phyloP scores from a whole-genome alignment of 2,797 vertebrate genomes.

The Pelodytes ibericus region DNA sequence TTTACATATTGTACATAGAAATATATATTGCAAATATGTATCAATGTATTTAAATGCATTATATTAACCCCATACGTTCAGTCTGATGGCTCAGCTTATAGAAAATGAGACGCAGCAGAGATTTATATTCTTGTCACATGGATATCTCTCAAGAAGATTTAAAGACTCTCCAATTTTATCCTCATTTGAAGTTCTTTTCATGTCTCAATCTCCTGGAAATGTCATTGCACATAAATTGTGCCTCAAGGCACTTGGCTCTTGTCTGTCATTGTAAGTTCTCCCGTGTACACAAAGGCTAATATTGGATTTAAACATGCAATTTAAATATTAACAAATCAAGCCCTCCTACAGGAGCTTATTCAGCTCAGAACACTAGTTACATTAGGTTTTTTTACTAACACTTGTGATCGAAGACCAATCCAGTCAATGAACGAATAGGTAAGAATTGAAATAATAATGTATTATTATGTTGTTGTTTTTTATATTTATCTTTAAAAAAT shows the following conservation, averaged over 20 bases:
- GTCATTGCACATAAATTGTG: constrained; percentile 48
- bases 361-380: too few species aligned
- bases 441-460: too few species aligned
- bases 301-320: constrained; percentile 35
- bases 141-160: constrained; percentile 34
- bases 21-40: too few species aligned
- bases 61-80: too few species aligned
- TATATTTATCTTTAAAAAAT: too few species aligned
- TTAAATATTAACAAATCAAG: constrained; percentile 32
- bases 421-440: too few species aligned
- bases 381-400: too few species aligned
- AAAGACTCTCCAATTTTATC: constrained; percentile 33
- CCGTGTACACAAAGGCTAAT: constrained; percentile 38
- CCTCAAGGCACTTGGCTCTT: constrained; percentile 12
- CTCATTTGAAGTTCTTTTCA: constrained; percentile 50
- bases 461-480: too few species aligned
- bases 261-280: constrained; percentile 31
- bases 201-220: constrained; percentile 44
- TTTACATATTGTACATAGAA: too few species aligned
- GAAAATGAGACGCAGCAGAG: not conserved
- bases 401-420: too few species aligned
- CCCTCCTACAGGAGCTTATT: not conserved
- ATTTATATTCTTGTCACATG: constrained; percentile 24
- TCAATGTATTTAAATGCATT: too few species aligned
- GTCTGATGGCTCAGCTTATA: not conserved